Evolutionary conservation across 2,797 vertebrate genomes (phyloP), one percentile per base, ranked within the genome.

Genomic region (Amblyopsis hoosieri): DNA sequence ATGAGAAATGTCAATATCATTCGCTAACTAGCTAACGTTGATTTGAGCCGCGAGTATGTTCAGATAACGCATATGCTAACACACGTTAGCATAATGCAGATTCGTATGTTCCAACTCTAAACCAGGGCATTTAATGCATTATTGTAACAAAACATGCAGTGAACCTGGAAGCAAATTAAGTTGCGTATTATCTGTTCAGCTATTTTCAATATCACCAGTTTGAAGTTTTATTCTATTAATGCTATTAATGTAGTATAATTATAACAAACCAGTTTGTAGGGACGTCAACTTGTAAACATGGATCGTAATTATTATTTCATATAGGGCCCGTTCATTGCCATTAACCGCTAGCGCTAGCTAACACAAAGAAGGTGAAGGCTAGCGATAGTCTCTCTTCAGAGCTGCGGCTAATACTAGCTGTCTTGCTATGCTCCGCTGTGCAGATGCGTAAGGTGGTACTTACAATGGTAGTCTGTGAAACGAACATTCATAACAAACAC

Each of bases 1-100:
- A 67, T 82, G 85, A 82, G 84, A 91, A 88, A 90, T 89, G 90
- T 91, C 90, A 91, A 91, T 89, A 91, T 89, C 85, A 75, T 58
- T 61, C 61, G 83, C 80, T 80, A 74, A 64, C 51, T 11, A 12
- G 82, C 81, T 88, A 86, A 50, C 64, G 63, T 69, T 78, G 75
- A 52, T 65, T 57, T 70, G 68, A 84, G 81, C 81, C 61, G 62
- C 42, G 42, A 55, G 64, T 69, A 69, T 11, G 52, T 17, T 23
- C 49, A 23, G 82, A 83, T 87, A 86, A 62, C 71, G 37, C 12
- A 65, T 57, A 68, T 73, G 80, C 84, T 88, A 85, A 74, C 70
- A 19, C 54, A 11, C 48, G 66, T 68, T 89, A 89, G 85, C 85
- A 60, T 17, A 54, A 72, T 70, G 66, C 60, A 78, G 79, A 72